These are phyloP conservation scores for Brachionus calyciflorus DNA, from an alignment of 1,140 invertebrate genomes.

Conservation along the genomic window DNA sequence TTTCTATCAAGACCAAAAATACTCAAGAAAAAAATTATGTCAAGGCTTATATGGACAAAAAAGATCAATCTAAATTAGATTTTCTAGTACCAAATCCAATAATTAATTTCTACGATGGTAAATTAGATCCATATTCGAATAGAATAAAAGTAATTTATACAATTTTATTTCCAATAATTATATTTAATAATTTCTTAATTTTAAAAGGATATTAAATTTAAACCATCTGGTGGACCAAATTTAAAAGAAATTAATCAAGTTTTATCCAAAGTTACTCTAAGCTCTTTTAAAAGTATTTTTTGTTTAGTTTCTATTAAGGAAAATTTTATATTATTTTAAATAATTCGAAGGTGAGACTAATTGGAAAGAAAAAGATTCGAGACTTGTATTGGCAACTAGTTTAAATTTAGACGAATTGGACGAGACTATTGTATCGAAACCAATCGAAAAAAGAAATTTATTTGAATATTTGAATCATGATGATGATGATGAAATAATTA, in stretches of 20 bases:
- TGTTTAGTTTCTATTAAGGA: neutral
- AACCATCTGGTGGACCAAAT: neutral
- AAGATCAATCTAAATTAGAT: too few species aligned
- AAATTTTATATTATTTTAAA: neutral
- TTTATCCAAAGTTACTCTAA: neutral
- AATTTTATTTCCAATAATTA: neutral
- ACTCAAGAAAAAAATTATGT: neutral
- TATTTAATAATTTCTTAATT: neutral
- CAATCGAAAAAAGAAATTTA: neutral
- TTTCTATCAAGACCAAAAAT: neutral
- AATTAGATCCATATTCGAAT: slow-evolving; percentile 13
- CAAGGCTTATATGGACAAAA: too few species aligned
- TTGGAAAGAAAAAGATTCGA: slow-evolving; percentile 40
- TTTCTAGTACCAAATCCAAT: slow-evolving; percentile 8
- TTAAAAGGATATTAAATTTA: slow-evolving; percentile 30
- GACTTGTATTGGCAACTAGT: neutral
- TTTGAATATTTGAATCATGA: neutral
- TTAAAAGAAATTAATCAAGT: neutral
- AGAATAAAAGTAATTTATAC: neutral
- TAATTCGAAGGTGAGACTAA: slow-evolving; percentile 24
- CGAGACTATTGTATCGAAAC: neutral
- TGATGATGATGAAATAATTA: neutral
- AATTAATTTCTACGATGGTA: slow-evolving; percentile 31
- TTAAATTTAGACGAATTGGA: slow-evolving; percentile 25
- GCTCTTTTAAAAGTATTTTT: slow-evolving; percentile 28